Base-by-base conservation (phyloP, 2,797 vertebrate species). In the Liparis tanakae region DNA sequence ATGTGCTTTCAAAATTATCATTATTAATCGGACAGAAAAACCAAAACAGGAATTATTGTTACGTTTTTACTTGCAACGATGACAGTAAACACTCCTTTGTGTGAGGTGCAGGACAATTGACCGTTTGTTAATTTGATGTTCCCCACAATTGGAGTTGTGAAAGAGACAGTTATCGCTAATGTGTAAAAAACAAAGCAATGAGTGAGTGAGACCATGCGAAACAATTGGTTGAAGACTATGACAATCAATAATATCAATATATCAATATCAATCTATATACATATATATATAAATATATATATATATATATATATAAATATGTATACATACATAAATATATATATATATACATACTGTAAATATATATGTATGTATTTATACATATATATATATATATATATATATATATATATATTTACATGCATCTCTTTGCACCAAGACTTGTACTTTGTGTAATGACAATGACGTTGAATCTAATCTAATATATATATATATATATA, bases 401-500 rank as follows among this genome's bases (percentile, higher is more conserved):
- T 30, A 4, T 2, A 30, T 30, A 30, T 30, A 30, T 30, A 30
- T n/a, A n/a, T n/a, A n/a, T n/a, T n/a, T n/a, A n/a, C n/a, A n/a
- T n/a, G n/a, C n/a, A n/a, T n/a, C n/a, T n/a, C n/a, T n/a, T n/a
- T n/a, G n/a, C n/a, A n/a, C n/a, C n/a, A n/a, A n/a, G n/a, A n/a
- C n/a, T n/a, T n/a, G n/a, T n/a, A n/a, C n/a, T n/a, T n/a, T n/a
- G n/a, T n/a, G n/a, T n/a, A n/a, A n/a, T n/a, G n/a, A n/a, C n/a
- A n/a, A n/a, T n/a, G n/a, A n/a, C n/a, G n/a, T n/a, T n/a, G n/a
- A n/a, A n/a, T n/a, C n/a, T n/a, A 8, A 4, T n/a, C 10, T 10
- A 20, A 34, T 56, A 65, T 44, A 69, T 18, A 64, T 60, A 78
- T 44, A 17, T 44, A 18, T 46, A 18, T 46, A 17, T 37, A 30